Evolutionary conservation across 2,888 invertebrate species (phyloP), one percentile per base, ranked within the genome.

Genomic region (Sinopyrophorus schimmeli): DNA sequence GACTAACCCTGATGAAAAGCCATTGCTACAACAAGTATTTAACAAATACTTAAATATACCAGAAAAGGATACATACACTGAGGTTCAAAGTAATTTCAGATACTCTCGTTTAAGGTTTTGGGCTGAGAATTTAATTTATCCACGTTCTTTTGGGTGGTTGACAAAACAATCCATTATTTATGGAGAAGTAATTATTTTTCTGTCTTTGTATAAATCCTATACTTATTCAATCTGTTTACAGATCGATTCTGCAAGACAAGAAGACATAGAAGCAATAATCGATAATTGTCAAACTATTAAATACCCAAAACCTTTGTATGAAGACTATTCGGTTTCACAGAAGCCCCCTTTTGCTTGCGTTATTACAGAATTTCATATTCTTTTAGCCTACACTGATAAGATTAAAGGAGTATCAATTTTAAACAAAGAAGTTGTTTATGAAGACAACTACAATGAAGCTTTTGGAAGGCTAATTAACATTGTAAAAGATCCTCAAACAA

Each of bases 311-410:
- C 66, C 71, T 15, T 54, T 65, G 15, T 69, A 72, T 43, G 65
- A 69, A 46, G 70, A 71, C 47, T 64, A 63, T 57, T 65, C 69
- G 1, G 62, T 64, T 10, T 62, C 66, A n/a, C 62, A 57, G 30
- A 69, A 70, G 41, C 65, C 64, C 1, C 89, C 93, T 0, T 75
- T 88, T 23, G 81, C 87, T 0, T 86, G 94, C 64, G 84, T 90
- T 1, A 75, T 94, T 38, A 95, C 95, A 0, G 89, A 95, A 71
- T 96, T 93, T 74, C 96, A 97, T 72, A 86, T 87, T 0, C 72
- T 96, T 1, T 76, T 95, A 6, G 83, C 94, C 58, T 95, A 89
- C 70, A 75, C 82, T 0, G 89, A 93, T 70, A 84, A 86, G 53
- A 83, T 95, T 1, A 89, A 88, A 69, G 92, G 88, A 1, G 79